These are phyloP conservation scores for Dolomedes plantarius DNA, from an alignment of 2,888 invertebrate genomes.

Conservation along the genomic window DNA sequence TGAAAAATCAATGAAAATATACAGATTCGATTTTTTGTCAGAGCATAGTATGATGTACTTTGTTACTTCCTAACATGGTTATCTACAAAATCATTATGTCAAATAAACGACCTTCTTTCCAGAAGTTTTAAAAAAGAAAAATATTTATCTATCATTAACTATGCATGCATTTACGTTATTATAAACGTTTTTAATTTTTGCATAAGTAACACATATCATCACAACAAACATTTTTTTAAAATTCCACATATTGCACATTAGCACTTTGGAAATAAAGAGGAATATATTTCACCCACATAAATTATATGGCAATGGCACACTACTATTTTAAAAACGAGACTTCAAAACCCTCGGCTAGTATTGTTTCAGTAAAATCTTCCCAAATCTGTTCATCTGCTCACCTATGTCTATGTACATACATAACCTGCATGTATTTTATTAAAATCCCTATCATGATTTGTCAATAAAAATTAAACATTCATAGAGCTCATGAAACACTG, in stretches of 20 bases:
- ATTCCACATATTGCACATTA: slow-evolving; percentile 12
- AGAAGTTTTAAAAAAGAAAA: no score
- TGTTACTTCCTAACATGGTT: no score
- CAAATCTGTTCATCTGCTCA: not conserved
- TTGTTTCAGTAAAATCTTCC: not conserved
- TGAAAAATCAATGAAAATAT: no score
- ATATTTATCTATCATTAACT: not conserved
- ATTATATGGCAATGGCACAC: slow-evolving; percentile 11
- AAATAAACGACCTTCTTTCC: no score
- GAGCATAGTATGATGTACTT: no score
- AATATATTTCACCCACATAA: slow-evolving; percentile 8
- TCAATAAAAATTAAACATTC: slow-evolving; percentile 3
- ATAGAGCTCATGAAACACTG: not conserved
- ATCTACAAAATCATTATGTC: no score
- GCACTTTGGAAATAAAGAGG: slow-evolving; percentile 1
- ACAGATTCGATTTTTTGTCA: no score
- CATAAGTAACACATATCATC: not conserved
- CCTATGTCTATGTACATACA: slow-evolving; percentile 6
- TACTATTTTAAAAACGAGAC: slow-evolving; percentile 10
- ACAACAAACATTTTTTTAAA: not conserved
- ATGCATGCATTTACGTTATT: not conserved
- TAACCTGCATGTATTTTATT: not conserved
- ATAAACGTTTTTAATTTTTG: not conserved
- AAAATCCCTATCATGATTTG: not conserved
- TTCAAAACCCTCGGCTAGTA: slow-evolving; percentile 1